Evolutionary conservation across 2,888 invertebrate species (phyloP), one percentile per base, ranked within the genome.

Genomic region (Stenotaenia linearis): DNA sequence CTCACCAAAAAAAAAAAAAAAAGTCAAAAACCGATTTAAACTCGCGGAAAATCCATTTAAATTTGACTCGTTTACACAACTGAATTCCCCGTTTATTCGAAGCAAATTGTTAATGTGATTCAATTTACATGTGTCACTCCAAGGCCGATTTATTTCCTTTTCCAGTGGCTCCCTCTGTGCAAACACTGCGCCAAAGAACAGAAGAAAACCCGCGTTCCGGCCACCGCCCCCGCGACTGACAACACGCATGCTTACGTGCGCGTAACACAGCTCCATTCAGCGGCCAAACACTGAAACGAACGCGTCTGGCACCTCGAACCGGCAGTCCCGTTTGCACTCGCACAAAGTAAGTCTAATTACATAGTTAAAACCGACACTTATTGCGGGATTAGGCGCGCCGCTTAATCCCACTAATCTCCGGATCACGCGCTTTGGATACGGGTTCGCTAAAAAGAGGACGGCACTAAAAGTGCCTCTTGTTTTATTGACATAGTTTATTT

Each of bases 101-200:
- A 40, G 40, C 40, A 40, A 40, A 40, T 56, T 56, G 21, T 56
- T 56, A 56, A 56, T 23, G 21, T 7, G 56, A 56, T 56, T 21
- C 56, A 56, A 56, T 56, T 56, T 56, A 23, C 56, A 56, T 56
- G 21, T 56, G 56, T 56, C 56, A 56, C 56, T 56, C 56, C 9
- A 56, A 21, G 56, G 21, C 56, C 21, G 21, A 21, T 56, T 56
- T 56, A 56, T 56, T 56, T 56, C 56, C 56, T 56, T 56, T 56
- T 56, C 56, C 56, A 56, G 56, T 56, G 56, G 56, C 56, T 56
- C 56, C 56, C 56, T 56, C 56, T 56, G 56, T 56, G 56, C 56
- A 56, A 56, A 56, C 56, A 56, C 56, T 56, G 56, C 56, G 56
- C 56, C 56, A 56, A 56, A 56, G 21, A 23, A 56, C 6, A 56